Base-by-base conservation (phyloP, 1,140 invertebrate species). In the Drosophila rhopaloa region DNA sequence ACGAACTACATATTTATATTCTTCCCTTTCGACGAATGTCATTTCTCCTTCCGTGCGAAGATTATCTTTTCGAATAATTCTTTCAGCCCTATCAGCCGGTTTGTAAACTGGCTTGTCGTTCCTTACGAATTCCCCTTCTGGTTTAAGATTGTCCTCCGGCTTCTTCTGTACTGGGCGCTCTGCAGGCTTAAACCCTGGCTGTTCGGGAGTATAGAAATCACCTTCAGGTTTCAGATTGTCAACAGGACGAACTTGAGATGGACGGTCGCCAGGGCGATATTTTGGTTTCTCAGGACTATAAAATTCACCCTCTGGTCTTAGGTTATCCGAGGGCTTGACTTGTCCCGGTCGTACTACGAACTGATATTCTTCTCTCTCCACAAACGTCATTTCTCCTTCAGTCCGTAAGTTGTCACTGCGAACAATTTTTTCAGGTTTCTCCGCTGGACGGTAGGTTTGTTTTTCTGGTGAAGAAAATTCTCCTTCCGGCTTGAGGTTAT, bases 311-410 rank as follows among this genome's bases (percentile, higher is more conserved):
- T 96, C 95, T 8, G 95, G 94, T 7, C 91, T 89, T 1, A 96
- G 79, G 92, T 96, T 95, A 80, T 96, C 95, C 62, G 94, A 93
- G 37, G 94, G 94, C 86, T 94, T 95, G 10, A 94, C 93, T 16
- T 93, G 94, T 19, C 93, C 93, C 41, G 93, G 93, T 50, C 94
- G 89, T 10, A 94, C 92, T 58, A 83, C 80, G 51, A 65, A 77
- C 38, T 78, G 65, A 60, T 81, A 81, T 19, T 95, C 94, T 0
- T 94, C 93, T 68, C 94, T 91, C 75, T 96, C 96, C 7, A 93
- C 84, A 32, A 85, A 92, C 0, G 83, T 92, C 94, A 53, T 93
- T 93, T 50, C 95, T 92, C 93, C 93, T 91, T 93, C 85, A 72
- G 84, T 71, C 70, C 82, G 91, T 40, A 94, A 75, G 77, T 94